phyloP scores from a whole-genome alignment of 2,797 vertebrate species.

The Pipistrellus nathusii region DNA sequence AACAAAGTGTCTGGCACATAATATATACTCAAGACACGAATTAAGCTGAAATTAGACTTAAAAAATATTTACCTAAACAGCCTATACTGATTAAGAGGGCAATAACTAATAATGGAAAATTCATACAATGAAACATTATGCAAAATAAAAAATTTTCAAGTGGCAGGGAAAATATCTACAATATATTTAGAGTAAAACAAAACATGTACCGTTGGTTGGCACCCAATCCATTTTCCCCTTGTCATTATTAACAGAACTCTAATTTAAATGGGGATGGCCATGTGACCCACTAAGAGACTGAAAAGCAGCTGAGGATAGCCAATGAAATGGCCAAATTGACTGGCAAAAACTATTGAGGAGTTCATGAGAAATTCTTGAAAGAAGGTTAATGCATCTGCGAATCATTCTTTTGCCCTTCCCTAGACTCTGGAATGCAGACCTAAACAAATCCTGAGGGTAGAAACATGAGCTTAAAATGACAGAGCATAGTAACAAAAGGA shows the following conservation, averaged over 20 bases:
- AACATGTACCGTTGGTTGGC: background rate
- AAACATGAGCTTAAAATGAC: constrained; percentile 28
- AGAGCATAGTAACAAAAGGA: background rate
- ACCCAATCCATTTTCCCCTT: background rate
- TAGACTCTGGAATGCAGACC: background rate
- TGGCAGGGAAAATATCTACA: background rate
- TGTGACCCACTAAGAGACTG: background rate
- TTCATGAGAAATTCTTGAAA: background rate
- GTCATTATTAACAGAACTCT: constrained; percentile 23
- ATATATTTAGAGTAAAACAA: background rate
- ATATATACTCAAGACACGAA: background rate
- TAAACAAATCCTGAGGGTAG: constrained; percentile 17
- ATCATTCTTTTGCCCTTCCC: background rate
- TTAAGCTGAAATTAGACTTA: background rate
- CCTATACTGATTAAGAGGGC: background rate
- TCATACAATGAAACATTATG: background rate
- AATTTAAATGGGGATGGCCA: background rate
- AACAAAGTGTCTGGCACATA: background rate
- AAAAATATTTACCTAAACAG: constrained; percentile 14
- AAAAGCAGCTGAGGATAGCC: background rate
- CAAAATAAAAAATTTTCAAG: constrained; percentile 24
- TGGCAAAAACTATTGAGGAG: background rate
- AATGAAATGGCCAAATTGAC: background rate
- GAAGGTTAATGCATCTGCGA: background rate
- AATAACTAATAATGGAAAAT: background rate